Evolutionary conservation across 2,113 vertebrate species (phyloP).

Genomic region (Protobothrops flavoviridis): DNA sequence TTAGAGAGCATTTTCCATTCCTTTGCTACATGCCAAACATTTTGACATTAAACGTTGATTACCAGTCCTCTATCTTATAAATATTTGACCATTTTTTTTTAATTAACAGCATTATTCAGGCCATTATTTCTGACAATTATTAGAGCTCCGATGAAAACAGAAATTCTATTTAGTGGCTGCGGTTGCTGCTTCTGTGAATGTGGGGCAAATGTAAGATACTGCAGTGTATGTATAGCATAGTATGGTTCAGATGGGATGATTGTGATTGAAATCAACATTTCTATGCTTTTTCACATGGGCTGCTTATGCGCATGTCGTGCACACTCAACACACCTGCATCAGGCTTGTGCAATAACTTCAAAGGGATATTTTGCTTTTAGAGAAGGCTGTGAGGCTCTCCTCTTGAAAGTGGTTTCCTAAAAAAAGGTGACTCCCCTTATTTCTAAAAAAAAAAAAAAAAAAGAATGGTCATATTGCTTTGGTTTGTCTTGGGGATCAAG

Average conservation of each 20-base stretch:
- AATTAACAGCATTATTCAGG: slow-evolving; percentile 1
- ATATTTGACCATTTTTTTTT: neutral
- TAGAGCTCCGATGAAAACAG: neutral
- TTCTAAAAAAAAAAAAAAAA: too few species aligned
- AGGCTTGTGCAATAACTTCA: too few species aligned
- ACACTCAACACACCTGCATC: too few species aligned
- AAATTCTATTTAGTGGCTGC: neutral
- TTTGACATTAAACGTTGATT: neutral
- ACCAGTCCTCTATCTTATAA: slow-evolving; percentile 12
- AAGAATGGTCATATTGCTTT: too few species aligned
- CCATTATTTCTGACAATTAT: slow-evolving; percentile 19
- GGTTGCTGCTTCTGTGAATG: neutral
- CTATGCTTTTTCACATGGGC: neutral
- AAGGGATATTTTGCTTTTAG: too few species aligned
- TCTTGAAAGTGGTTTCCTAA: too few species aligned
- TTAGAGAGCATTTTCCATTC: neutral
- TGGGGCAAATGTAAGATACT: neutral
- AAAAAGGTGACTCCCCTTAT: too few species aligned
- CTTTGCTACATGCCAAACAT: slow-evolving; percentile 7
- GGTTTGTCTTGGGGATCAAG: too few species aligned
- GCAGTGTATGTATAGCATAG: neutral
- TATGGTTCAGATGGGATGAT: neutral
- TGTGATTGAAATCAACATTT: neutral
- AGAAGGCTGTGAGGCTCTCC: too few species aligned
- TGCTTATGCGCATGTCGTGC: neutral